Base-by-base conservation (phyloP, 2,113 vertebrate genomes). In the Corvus cornix region DNA sequence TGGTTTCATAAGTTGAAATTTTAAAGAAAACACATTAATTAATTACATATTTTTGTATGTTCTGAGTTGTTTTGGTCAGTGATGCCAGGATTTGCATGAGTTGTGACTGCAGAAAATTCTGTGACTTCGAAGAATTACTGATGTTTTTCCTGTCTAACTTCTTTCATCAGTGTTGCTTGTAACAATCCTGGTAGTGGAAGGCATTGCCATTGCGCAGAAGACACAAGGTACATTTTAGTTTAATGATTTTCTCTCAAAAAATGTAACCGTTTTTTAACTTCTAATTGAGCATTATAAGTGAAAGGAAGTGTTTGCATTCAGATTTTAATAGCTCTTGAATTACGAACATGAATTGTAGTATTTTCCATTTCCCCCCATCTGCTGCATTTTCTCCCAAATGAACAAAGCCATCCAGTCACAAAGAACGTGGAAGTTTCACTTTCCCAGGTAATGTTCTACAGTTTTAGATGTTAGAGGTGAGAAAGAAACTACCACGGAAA, bases 201-300 rank as follows among this genome's bases (percentile, higher is more conserved):
- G 98, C 39, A 99, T 99, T 83, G 98, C 99, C 10, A 96, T 99
- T 98, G 99, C 99, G 69, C 99, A 99, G 97, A 99, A 99, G 98
- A 99, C 98, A 66, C 99, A 98, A 99, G 99, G 99, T 99, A 98
- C 75, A 59, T 81, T 89, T 68, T 66, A 41, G 13, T 43, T 75
- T 64, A 51, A 43, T 81, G 3, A 49, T 79, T 92, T 92, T 89
- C 35, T 91, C 72, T 87, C 18, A 53, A 77, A 78, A 94, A 90
- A 30, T 48, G 0, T 35, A 74, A 79, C 2, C 13, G 22, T 48
- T 94, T 83, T 85, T 12, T 51, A 27, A 52, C 46, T 84, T 76
- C 62, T 62, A 72, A 77, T 43, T 72, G 51, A 93, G 35, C 19
- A 51, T 10, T 75, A 7, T 33, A 92, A 91, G 7, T 63, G 52